Percentiles rank a stretch among this genome's conserved stretches.
Evolutionary conservation across 2,113 vertebrate genomes (phyloP).

Genomic region (Sinocyclocheilus anshuiensis): DNA sequence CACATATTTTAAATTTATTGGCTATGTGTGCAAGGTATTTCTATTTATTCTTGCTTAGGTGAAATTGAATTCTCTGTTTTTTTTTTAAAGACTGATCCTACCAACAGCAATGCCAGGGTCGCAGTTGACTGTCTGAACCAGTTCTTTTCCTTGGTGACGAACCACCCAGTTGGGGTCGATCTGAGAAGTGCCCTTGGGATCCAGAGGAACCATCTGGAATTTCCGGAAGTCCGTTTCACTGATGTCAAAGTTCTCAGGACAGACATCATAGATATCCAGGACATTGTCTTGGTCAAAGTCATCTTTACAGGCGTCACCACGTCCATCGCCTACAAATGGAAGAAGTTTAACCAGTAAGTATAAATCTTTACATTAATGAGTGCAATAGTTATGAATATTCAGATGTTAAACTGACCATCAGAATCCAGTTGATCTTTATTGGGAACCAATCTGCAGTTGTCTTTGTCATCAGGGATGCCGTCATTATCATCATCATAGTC

Average conservation of each 20-base stretch:
- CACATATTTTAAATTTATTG: background rate
- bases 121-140: slow-evolving; percentile 98
- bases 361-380: background rate
- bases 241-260: slow-evolving; percentile 95
- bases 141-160: slow-evolving; percentile 96
- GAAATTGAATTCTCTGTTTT: background rate
- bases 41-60: background rate
- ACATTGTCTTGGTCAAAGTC: slow-evolving; percentile 96
- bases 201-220: slow-evolving; percentile 98
- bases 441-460: slow-evolving; percentile 91
- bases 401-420: slow-evolving; percentile 80
- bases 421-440: slow-evolving; percentile 94
- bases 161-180: slow-evolving; percentile 99
- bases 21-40: background rate
- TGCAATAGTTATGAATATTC: background rate
- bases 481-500: slow-evolving; percentile 98
- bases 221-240: slow-evolving; percentile 96
- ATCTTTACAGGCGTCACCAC: slow-evolving; percentile 95
- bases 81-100: slow-evolving; percentile 60
- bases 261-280: slow-evolving; percentile 94
- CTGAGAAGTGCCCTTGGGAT: slow-evolving; percentile 97
- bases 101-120: slow-evolving; percentile 97
- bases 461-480: slow-evolving; percentile 95
- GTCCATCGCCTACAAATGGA: slow-evolving; percentile 84
- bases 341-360: background rate